phyloP scores from a whole-genome alignment of 1,140 invertebrate genomes.

The Heliconius hermathena region DNA sequence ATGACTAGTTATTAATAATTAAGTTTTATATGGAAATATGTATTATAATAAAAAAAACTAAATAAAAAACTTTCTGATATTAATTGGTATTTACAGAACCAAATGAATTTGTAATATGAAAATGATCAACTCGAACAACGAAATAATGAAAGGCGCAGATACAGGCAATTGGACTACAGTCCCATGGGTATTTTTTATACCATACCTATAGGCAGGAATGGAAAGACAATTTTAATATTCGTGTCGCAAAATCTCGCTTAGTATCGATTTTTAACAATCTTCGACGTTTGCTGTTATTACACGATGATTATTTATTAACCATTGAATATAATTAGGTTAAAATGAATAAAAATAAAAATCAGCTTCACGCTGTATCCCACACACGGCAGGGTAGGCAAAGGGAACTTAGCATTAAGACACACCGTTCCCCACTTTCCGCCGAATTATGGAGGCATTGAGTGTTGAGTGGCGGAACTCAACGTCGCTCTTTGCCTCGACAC shows the following conservation, averaged over 20 bases:
- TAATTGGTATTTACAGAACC: constrained; percentile 15
- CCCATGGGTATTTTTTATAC: constrained; percentile 63
- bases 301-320: not conserved
- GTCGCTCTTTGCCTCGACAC: no score
- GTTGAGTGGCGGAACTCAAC: no score
- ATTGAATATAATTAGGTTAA: not conserved
- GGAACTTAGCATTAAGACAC: no score
- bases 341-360: no score
- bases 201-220: constrained; percentile 46
- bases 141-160: constrained; percentile 49
- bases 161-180: constrained; percentile 63
- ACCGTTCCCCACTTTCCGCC: no score
- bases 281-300: not conserved
- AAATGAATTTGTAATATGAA: constrained; percentile 23
- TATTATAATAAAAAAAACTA: no score
- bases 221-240: constrained; percentile 75
- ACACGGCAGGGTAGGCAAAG: no score
- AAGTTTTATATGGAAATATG: not conserved
- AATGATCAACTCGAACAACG: constrained; percentile 31
- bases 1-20: no score
- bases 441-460: no score
- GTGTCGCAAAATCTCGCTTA: constrained; percentile 47
- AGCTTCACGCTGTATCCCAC: no score
- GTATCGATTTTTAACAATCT: constrained; percentile 46
- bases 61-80: not conserved